Base-by-base conservation (phyloP, 2,797 vertebrate species). In the Sebastes wilsoni region DNA sequence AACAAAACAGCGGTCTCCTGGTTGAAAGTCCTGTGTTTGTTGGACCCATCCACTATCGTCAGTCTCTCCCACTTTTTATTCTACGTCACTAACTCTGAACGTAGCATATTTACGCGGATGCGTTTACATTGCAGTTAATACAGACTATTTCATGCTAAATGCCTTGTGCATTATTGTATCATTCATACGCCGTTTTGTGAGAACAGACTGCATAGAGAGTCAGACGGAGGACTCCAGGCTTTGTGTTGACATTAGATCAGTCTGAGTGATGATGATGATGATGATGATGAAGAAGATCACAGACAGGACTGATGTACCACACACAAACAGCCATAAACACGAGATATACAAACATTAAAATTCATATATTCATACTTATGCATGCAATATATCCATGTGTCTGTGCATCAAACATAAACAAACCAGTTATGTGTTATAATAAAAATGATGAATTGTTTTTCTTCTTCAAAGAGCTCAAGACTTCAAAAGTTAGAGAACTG, bases 161-260 rank as follows among this genome's bases (percentile, higher is more conserved):
- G 14, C 38, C 0, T 42, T 42, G 14, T 6, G 38, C 14, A 3
- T 42, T 42, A 16, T 16, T 38, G 12, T 0, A 0, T 38, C 36
- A 38, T 38, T 38, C 36, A 38, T 38, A 38, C 0, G 36, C 36
- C 36, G 0, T 38, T 38, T 38, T 38, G 36, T 14, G 36, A 38
- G 36, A 38, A 38, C 36, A 38, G 36, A 38, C 36, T 38, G 12
- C 36, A 38, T 14, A 13, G 36, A 38, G 36, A 6, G 13, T 13
- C 36, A 38, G 36, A 38, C 36, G 36, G 36, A 38, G 13, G 13
- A 38, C 38, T 16, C 13, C 34, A 58, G 9, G 11, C 52, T 46
- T 12, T 13, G 42, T 20, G n/a, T 18, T 32, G 64, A 34, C 25
- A 6, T 11, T 52, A 64, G 38, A 36, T 66, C 77, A 66, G 1